Base-by-base conservation (phyloP, 2,888 invertebrate genomes). In the Lasioglossum pauxillum region DNA sequence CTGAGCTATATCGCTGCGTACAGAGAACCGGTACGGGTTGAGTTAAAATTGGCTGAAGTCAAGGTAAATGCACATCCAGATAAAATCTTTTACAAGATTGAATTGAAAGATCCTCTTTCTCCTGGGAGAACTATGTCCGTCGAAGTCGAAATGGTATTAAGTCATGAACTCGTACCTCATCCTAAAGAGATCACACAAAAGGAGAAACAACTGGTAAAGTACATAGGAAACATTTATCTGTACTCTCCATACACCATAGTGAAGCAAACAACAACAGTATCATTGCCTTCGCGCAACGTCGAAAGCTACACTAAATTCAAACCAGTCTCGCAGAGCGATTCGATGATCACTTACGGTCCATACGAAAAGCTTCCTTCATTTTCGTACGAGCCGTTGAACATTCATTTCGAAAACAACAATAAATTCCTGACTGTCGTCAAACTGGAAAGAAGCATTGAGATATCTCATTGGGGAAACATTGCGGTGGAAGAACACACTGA, bases 401-500 rank as follows among this genome's bases (percentile, higher is more conserved):
- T 99, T 57, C 99, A 99, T 95, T 99, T 97, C 94, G 99, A 99
- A 95, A 99, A 99, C 95, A 99, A 99, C 95, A 97, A 98, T 67
- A 99, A 99, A 49, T 99, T 99, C 95, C 95, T 99, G 89, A 98
- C 98, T n/a, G 98, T 99, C 0, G 98, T 98, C 0, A 96, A 96
- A 73, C 95, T 99, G 90, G 98, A 98, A 91, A 96, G 99, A 75
- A 96, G 97, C 0, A 98, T 99, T 92, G 99, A 99, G 96, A 97
- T 99, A 3, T 99, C 99, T 0, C 99, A 99, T 95, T 99, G 99
- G 99, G 99, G 99, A 14, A 99, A 99, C 94, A 98, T 99, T 92
- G 99, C 99, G 38, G 96, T 99, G 0, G 99, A 99, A 95, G 99
- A 99, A 95, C 97, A 97, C 12, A 97, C 99, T 90, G 98, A 99